Conservation (phyloP, 2,888 invertebrate species). For the Chorisops tibialis region DNA sequence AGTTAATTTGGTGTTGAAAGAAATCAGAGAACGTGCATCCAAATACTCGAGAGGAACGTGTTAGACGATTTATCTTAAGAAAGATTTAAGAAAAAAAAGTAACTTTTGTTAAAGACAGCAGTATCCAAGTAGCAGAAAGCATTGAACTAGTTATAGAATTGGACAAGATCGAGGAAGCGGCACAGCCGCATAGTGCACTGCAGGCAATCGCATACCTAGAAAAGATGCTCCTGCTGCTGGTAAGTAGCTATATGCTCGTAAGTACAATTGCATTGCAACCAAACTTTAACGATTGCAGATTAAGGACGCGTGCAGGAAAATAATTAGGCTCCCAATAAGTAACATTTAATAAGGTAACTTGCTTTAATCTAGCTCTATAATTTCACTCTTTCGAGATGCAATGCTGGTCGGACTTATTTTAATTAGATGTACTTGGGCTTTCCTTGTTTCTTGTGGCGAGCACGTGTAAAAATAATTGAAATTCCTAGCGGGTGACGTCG, state of each 20-base stretch:
- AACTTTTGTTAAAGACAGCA: background rate
- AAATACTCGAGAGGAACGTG: constrained; percentile 25
- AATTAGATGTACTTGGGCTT: too few species aligned
- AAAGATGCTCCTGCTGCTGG: too few species aligned
- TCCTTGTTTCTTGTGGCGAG: too few species aligned
- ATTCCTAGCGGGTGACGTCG: too few species aligned
- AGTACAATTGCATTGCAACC: too few species aligned
- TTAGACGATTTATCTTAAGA: constrained; percentile 23
- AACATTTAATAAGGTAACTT: constrained; percentile 27
- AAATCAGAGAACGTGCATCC: constrained; percentile 26
- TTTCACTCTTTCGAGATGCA: too few species aligned
- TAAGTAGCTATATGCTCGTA: too few species aligned
- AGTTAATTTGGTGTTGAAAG: constrained; percentile 27
- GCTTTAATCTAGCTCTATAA: too few species aligned
- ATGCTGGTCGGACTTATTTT: too few species aligned
- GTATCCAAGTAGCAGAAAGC: constrained; percentile 1
- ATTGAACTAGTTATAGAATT: constrained; percentile 21
- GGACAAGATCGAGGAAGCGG: background rate
- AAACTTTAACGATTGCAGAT: background rate
- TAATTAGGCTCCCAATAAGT: constrained; percentile 28
- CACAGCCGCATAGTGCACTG: too few species aligned
- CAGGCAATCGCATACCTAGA: too few species aligned
- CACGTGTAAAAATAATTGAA: too few species aligned
- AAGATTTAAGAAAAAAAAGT: constrained; percentile 11
- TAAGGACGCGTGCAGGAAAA: constrained; percentile 27